These are phyloP conservation scores for Goniozus legneri DNA, from an alignment of 1,140 invertebrate species.

Conservation along the genomic window DNA sequence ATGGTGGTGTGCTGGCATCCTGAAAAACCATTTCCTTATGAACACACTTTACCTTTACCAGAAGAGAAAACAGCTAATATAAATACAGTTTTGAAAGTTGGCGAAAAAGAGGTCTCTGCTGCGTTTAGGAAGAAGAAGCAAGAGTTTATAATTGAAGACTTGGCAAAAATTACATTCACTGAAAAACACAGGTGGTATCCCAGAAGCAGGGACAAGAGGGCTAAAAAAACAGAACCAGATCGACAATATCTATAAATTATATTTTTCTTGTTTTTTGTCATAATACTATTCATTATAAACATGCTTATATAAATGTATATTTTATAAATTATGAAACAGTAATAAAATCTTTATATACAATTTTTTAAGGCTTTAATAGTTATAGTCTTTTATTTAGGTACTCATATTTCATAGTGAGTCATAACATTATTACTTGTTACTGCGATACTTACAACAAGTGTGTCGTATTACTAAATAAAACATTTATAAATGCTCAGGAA, in stretches of 20 bases:
- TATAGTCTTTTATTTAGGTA: neutral
- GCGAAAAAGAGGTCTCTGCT: conserved; percentile 60
- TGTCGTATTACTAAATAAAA: neutral
- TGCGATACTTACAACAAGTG: neutral
- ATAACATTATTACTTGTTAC: neutral
- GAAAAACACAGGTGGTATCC: conserved; percentile 80
- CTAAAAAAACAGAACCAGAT: conserved; percentile 66
- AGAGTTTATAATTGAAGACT: conserved; percentile 61
- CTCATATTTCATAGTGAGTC: neutral
- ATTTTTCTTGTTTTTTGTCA: neutral
- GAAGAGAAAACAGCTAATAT: conserved; percentile 26
- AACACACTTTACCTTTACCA: conserved; percentile 73
- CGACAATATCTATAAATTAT: conserved; percentile 67
- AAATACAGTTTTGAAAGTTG: conserved; percentile 62
- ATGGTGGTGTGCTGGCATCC: conserved; percentile 86
- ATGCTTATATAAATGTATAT: neutral
- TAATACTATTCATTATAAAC: neutral
- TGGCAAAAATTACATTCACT: conserved; percentile 73
- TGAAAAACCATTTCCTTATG: conserved; percentile 77
- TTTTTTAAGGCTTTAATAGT: too few species aligned
- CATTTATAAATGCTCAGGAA: conserved; percentile 35
- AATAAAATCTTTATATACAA: too few species aligned
- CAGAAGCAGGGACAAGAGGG: conserved; percentile 62
- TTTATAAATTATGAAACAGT: too few species aligned
- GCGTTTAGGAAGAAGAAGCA: conserved; percentile 65